A percentile compares a stretch with the other conserved stretches of the same genome.
Evolutionary conservation across 2,797 vertebrate species (phyloP).

Genomic region (Odontamblyopus lacepedii): DNA sequence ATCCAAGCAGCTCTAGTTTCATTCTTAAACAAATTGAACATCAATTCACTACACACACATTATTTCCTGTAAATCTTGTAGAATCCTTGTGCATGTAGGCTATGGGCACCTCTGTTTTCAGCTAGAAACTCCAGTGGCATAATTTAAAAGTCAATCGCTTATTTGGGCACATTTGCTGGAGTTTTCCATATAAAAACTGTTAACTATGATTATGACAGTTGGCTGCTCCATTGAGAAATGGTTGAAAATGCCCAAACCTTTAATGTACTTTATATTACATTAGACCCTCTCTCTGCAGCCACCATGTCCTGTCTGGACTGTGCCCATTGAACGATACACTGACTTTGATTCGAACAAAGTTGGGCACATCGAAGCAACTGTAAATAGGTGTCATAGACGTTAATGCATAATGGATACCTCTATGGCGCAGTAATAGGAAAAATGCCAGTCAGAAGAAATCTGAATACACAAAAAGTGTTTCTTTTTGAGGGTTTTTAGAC

Average conservation of each 20-base stretch:
- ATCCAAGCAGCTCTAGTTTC: no score
- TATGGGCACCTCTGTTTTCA: neutral
- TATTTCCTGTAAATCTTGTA: neutral
- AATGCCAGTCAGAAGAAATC: slow-evolving; percentile 48
- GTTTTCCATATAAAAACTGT: slow-evolving; percentile 34
- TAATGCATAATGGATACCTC: slow-evolving; percentile 33
- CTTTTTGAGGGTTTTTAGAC: slow-evolving; percentile 20
- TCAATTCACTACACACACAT: no score
- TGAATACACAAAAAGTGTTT: slow-evolving; percentile 43
- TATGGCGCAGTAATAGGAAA: slow-evolving; percentile 30
- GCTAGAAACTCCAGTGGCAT: neutral
- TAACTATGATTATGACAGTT: slow-evolving; percentile 43
- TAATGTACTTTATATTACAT: slow-evolving; percentile 36
- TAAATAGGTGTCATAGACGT: slow-evolving; percentile 64
- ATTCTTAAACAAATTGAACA: no score
- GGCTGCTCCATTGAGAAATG: slow-evolving; percentile 14
- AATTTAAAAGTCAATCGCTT: neutral
- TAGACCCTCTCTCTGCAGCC: slow-evolving; percentile 34
- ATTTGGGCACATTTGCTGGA: slow-evolving; percentile 40
- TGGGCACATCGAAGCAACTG: slow-evolving; percentile 67
- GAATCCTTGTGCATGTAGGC: neutral
- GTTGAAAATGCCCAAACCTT: slow-evolving; percentile 41
- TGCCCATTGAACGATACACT: slow-evolving; percentile 43
- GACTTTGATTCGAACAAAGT: slow-evolving; percentile 63
- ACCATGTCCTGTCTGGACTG: slow-evolving; percentile 55